Percentiles rank a stretch among this genome's conserved stretches.
phyloP scores from a whole-genome alignment of 2,113 vertebrate genomes.

The Sinocyclocheilus maitianheensis region DNA sequence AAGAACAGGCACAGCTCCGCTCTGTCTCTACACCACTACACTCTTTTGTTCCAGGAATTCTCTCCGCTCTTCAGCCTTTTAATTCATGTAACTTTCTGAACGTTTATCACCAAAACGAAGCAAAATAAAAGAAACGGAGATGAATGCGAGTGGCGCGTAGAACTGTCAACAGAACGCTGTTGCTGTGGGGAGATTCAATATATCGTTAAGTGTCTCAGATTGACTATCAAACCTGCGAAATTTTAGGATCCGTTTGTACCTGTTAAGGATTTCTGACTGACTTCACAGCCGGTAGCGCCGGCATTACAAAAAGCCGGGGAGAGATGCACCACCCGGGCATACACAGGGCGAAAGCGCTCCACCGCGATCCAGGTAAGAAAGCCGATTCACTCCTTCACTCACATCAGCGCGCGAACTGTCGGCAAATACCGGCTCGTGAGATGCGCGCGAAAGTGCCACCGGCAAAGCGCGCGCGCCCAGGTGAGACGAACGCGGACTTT shows the following conservation, averaged over 20 bases:
- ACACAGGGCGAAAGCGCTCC: constrained; percentile 83
- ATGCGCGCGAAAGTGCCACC: constrained; percentile 7
- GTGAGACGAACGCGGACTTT: neutral
- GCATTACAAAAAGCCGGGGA: constrained; percentile 51
- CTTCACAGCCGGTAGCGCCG: neutral
- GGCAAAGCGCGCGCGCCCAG: neutral
- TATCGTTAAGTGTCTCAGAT: neutral
- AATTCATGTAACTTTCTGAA: constrained; percentile 3
- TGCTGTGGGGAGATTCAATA: neutral
- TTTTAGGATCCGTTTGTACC: constrained; percentile 1
- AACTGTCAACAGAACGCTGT: neutral
- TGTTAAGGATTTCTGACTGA: constrained; percentile 26
- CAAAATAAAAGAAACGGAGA: neutral
- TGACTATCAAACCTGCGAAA: neutral
- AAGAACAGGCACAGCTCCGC: constrained; percentile 76
- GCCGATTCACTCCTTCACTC: neutral
- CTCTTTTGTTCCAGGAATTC: constrained; percentile 29
- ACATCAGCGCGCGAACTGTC: neutral
- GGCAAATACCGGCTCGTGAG: neutral
- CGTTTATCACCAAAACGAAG: neutral
- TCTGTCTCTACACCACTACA: constrained; percentile 52
- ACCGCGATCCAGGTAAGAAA: constrained; percentile 83
- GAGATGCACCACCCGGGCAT: constrained; percentile 81
- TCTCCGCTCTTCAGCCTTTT: neutral
- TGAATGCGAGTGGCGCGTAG: neutral